Conservation (phyloP, 1,140 invertebrate genomes). For the Dinoponera quadriceps region DNA sequence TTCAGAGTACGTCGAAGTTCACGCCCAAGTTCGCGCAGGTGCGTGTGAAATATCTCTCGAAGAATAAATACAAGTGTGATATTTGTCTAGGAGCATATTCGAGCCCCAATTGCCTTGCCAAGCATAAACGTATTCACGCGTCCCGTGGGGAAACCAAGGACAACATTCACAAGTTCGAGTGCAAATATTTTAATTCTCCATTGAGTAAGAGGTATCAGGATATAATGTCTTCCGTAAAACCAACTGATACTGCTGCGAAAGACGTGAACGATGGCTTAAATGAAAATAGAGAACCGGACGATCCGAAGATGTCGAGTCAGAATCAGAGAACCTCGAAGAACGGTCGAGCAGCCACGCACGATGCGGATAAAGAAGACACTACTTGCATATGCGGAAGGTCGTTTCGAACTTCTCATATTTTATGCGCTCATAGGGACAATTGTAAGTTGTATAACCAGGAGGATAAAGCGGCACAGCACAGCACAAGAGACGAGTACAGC, state of each 20-base stretch:
- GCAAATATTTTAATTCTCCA: constrained; percentile 69
- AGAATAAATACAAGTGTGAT: constrained; percentile 53
- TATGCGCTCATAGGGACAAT: constrained; percentile 77
- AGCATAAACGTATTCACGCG: constrained; percentile 66
- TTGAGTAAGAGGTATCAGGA: background rate
- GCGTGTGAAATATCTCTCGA: too few relatives aligned
- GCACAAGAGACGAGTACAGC: constrained; percentile 52
- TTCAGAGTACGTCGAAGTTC: too few relatives aligned
- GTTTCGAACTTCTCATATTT: constrained; percentile 79
- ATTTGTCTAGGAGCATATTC: constrained; percentile 72
- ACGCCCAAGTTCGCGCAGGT: background rate
- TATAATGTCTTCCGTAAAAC: background rate
- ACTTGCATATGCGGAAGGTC: constrained; percentile 78
- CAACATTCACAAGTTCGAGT: constrained; percentile 69
- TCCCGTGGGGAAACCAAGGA: constrained; percentile 72
- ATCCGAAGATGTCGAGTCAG: background rate
- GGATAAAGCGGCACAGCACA: background rate
- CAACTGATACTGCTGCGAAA: background rate
- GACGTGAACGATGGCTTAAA: background rate
- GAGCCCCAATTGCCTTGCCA: constrained; percentile 28
- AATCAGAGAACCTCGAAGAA: background rate
- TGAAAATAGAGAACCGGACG: background rate
- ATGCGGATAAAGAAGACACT: constrained; percentile 15
- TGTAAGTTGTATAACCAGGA: constrained; percentile 64
- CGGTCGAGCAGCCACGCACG: background rate